Evolutionary conservation across 1,140 invertebrate genomes (phyloP).

Genomic region (Platorchestia sp.): DNA sequence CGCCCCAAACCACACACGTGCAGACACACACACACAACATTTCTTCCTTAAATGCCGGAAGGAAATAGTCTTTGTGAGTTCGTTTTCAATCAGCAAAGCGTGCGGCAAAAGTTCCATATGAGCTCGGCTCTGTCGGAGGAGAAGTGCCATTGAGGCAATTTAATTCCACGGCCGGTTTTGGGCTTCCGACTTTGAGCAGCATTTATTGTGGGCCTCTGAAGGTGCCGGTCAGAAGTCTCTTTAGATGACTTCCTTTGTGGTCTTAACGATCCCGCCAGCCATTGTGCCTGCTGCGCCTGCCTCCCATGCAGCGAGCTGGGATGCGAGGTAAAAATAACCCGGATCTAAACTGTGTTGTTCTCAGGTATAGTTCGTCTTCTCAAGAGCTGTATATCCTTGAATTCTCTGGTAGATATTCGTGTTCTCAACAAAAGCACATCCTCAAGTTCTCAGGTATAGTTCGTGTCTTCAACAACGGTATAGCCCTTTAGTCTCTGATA

Average conservation of each 20-base stretch:
- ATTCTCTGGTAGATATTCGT: too few species aligned
- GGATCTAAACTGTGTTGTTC: too few species aligned
- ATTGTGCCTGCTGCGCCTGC: neutral
- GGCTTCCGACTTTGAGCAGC: neutral
- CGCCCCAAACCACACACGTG: too few species aligned
- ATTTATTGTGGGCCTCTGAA: conserved; percentile 16
- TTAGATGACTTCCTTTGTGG: conserved; percentile 44
- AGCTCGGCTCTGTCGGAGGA: neutral
- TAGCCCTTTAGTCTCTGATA: too few species aligned
- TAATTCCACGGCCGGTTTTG: conserved; percentile 1
- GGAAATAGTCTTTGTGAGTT: neutral
- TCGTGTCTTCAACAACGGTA: too few species aligned
- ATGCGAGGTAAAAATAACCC: too few species aligned
- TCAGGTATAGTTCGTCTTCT: too few species aligned
- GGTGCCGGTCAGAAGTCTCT: conserved; percentile 32
- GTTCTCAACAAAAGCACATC: too few species aligned
- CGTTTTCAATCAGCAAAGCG: neutral
- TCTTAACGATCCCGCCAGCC: conserved; percentile 4
- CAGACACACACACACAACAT: neutral
- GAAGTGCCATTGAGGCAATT: neutral
- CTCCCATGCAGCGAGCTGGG: neutral
- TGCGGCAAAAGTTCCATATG: neutral
- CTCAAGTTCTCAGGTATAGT: too few species aligned
- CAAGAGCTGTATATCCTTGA: too few species aligned
- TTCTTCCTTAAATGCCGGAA: neutral